Conservation (phyloP, 2,113 vertebrate genomes). For the Apistogramma diplotaenia region DNA sequence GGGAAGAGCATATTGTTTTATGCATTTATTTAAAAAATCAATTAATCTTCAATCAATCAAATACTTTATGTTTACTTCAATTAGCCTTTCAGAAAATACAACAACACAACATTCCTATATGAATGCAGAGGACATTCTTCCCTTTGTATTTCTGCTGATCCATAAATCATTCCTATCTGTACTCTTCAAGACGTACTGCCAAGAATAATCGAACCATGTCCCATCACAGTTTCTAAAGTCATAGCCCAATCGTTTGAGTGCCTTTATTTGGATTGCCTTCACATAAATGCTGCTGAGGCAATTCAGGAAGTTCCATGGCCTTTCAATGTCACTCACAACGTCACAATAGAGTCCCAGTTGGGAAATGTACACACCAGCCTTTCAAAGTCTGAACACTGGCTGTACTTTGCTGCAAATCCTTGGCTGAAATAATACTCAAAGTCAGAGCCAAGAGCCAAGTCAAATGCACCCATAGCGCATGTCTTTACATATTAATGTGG, state of each 20-base stretch:
- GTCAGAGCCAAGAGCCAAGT: not conserved
- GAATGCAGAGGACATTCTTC: not conserved
- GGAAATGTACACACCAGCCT: not conserved
- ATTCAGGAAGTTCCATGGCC: not conserved
- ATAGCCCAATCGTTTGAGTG: not conserved
- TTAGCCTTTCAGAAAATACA: not conserved
- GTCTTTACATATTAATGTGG: not conserved
- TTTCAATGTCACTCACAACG: slow-evolving; percentile 15
- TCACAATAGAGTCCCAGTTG: not conserved
- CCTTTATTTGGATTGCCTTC: slow-evolving; percentile 10
- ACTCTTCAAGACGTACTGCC: not conserved
- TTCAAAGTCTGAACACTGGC: slow-evolving; percentile 4
- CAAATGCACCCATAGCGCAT: not conserved
- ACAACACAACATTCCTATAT: not conserved
- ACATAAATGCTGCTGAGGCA: not conserved
- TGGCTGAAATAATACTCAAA: not conserved
- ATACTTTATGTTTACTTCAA: not conserved
- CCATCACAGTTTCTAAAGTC: slow-evolving; percentile 2
- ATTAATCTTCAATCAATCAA: not conserved
- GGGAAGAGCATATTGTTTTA: not conserved
- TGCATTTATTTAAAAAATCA: no score
- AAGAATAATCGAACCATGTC: not conserved
- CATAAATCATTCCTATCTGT: not conserved
- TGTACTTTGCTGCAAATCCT: not conserved
- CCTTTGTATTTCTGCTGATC: not conserved